Base-by-base conservation (phyloP, 2,797 vertebrate species). In the Distichodus sexfasciatus region DNA sequence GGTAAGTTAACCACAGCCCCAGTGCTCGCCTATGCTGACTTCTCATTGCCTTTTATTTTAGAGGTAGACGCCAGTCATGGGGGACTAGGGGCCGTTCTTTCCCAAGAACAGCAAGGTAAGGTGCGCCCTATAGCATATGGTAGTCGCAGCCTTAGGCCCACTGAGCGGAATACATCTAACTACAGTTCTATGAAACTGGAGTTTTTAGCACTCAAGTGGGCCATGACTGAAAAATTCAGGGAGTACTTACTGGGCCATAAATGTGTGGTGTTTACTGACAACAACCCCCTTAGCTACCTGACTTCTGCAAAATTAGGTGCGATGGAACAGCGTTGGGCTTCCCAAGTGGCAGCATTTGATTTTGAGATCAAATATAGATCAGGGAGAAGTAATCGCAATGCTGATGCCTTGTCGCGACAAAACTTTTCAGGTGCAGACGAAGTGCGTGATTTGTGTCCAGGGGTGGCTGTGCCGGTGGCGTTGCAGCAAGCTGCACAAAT, bases 171-270 rank as follows among this genome's bases (percentile, higher is more conserved):
- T 11, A 38, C 1, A 1, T 1, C 5, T 2, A 40, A 40, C 11
- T 71, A 63, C 4, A 64, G 69, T 4, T 64, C 59, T 11, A 35
- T 71, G 26, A 55, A 71, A 24, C 4, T 71, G 1, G 59, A 55
- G 12, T 33, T 71, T 8, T 14, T 63, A 3, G 59, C 19, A 0
- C 33, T 71, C 2, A 71, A 63, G n/a, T 71, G 47, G 59, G 47
- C 40, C n/a, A 33, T 55, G n/a, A 53, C 38, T 6, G 48, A 71
- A 14, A 58, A 65, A 17, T 65, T 57, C 10, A 5, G 33, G 11
- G 23, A 65, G 0, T 72, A 48, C 24, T 15, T 59, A 11, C 8
- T 57, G 21, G 41, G 43, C 0, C 11, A 23, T 3, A 46, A 47
- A 7, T 58, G n/a, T 11, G 2, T 24, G 1, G 46, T 67, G 0